Evolutionary conservation across 2,888 invertebrate species (phyloP), one percentile per base, ranked within the genome.

Genomic region (Noctua janthina): DNA sequence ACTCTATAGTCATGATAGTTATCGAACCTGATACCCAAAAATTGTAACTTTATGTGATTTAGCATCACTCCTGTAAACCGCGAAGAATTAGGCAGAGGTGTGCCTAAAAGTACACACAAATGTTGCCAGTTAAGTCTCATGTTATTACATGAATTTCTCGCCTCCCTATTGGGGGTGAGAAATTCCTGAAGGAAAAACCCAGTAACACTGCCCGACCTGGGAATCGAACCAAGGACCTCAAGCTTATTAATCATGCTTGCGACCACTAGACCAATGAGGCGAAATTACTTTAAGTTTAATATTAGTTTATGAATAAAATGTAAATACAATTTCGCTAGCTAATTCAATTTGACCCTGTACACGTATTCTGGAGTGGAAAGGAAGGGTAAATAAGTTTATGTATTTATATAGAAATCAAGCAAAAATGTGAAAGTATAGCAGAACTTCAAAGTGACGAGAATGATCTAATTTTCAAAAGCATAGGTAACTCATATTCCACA

Each of bases 401-500:
- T 46, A 74, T 43, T 43, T 68, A 54, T n/a, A 1, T 23, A 13
- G 0, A 43, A 62, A 46, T 29, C 17, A 29, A 54, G 1, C 2
- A 35, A 59, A 43, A 66, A 70, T 59, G n/a, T 56, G 5, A 13
- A 49, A 82, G 2, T n/a, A 54, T 13, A 13, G 46, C 1, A 8
- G 23, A 46, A 35, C n/a, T 17, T 51, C 17, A 20, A 74, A 85
- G 43, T 43, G 10, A 49, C 17, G 15, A 56, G 13, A 17, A 62
- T 20, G 5, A 17, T 51, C 8, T 66, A 43, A 46, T 62, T 86
- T 72, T 71, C 17, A 39, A 71, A 68, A 67, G 51, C 13, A 43
- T 17, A 84, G 85, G 85, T 85, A 85, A 85, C 85, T 85, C 88
- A 35, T 72, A 39, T 74, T 72, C 85, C 88, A 85, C 88, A 74